Evolutionary conservation across 2,888 invertebrate species (phyloP).

Genomic region (Spodoptera picta): DNA sequence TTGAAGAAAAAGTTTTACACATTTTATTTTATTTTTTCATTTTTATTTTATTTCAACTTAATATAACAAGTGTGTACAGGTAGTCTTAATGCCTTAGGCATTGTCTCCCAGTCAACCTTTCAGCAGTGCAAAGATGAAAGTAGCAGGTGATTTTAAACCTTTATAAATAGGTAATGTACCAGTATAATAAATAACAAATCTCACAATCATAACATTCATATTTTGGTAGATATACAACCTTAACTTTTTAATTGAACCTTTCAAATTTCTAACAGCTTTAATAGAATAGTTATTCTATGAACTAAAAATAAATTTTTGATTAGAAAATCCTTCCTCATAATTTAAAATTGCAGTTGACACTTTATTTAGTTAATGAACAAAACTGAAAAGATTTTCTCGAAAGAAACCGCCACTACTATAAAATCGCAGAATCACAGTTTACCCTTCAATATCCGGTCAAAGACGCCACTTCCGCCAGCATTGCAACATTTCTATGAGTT

Average conservation of each 20-base stretch:
- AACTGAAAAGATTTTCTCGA: constrained; percentile 7
- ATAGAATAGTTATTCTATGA: no score
- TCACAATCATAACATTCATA: no score
- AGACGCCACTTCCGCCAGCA: constrained; percentile 56
- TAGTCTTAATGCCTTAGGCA: no score
- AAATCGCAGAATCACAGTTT: constrained; percentile 51
- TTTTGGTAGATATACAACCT: no score
- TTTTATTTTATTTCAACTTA: not conserved
- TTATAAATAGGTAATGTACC: no score
- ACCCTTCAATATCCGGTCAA: constrained; percentile 67
- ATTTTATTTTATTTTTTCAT: not conserved
- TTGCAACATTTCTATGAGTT: constrained; percentile 57
- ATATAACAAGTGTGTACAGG: no score
- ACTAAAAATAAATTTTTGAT: not conserved
- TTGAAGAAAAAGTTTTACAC: not conserved
- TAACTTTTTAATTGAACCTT: no score
- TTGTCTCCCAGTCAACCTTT: no score
- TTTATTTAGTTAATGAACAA: constrained; percentile 17
- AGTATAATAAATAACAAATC: no score
- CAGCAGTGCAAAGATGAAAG: no score
- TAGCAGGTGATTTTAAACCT: no score
- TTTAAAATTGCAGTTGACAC: constrained; percentile 11
- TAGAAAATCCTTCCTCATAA: not conserved
- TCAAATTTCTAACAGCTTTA: no score
- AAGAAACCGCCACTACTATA: not conserved